phyloP scores from a whole-genome alignment of 2,797 vertebrate genomes.

The Heteromormyrus szaboi region DNA sequence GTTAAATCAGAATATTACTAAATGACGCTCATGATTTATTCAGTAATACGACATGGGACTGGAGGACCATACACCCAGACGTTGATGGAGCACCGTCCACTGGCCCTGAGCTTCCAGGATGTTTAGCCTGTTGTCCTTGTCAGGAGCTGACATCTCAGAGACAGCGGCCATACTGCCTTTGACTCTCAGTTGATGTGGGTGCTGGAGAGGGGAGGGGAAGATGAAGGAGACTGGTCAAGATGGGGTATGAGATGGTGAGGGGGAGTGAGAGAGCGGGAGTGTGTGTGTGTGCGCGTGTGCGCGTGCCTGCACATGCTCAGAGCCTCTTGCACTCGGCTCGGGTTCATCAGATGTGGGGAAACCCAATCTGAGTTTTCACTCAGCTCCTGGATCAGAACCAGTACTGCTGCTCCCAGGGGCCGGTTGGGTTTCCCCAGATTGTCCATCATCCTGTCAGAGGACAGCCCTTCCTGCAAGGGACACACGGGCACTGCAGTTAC shows the following conservation, averaged over 20 bases:
- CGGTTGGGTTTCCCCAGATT: constrained; percentile 10
- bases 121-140: background rate
- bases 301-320: background rate
- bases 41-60: background rate
- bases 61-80: background rate
- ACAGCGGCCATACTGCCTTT: background rate
- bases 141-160: background rate
- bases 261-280: background rate
- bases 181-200: background rate
- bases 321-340: background rate
- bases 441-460: constrained; percentile 4
- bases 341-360: constrained; percentile 19
- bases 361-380: constrained; percentile 12
- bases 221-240: background rate
- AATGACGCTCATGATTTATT: background rate
- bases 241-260: background rate
- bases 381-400: constrained; percentile 21
- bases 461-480: background rate
- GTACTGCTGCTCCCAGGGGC: constrained; percentile 1
- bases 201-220: background rate
- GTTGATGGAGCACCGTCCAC: background rate
- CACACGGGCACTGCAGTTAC: background rate
- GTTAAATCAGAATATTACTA: background rate
- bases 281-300: no score
- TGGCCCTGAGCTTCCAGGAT: background rate